Evolutionary conservation across 2,888 invertebrate species (phyloP).

Genomic region (Pyrocoelia pectoralis): DNA sequence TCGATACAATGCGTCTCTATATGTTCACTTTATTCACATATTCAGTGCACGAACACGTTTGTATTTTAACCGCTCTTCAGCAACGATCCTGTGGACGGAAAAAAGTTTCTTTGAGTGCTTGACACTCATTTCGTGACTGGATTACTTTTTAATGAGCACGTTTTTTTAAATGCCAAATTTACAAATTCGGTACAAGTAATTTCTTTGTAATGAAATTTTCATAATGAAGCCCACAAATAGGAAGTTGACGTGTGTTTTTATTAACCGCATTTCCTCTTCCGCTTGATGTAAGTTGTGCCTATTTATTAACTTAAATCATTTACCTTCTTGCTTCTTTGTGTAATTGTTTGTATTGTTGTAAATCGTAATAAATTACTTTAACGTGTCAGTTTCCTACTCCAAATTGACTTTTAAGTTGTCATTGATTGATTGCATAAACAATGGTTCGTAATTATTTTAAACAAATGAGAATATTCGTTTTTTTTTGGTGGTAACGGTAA

Average conservation of each 20-base stretch:
- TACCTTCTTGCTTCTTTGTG: conserved; percentile 1
- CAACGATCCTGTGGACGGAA: conserved; percentile 10
- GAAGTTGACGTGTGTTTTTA: conserved; percentile 18
- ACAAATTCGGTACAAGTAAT: background rate
- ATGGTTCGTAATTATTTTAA: too few species aligned
- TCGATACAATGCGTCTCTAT: conserved; percentile 31
- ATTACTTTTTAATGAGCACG: background rate
- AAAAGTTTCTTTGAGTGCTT: background rate
- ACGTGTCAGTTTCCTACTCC: too few species aligned
- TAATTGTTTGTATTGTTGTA: too few species aligned
- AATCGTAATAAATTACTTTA: too few species aligned
- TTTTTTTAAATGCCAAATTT: background rate
- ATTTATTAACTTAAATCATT: conserved; percentile 8
- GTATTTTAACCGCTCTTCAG: conserved; percentile 16
- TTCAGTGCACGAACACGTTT: conserved; percentile 30
- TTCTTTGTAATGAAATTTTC: background rate
- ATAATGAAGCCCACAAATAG: background rate
- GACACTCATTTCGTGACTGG: background rate
- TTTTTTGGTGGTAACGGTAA: too few species aligned
- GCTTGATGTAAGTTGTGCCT: conserved; percentile 9
- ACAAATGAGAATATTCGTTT: too few species aligned
- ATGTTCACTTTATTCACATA: conserved; percentile 17
- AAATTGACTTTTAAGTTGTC: too few species aligned
- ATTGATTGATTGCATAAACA: too few species aligned
- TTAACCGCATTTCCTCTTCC: conserved; percentile 27